phyloP scores from a whole-genome alignment of 2,888 invertebrate genomes.

The Rotaria sp. region DNA sequence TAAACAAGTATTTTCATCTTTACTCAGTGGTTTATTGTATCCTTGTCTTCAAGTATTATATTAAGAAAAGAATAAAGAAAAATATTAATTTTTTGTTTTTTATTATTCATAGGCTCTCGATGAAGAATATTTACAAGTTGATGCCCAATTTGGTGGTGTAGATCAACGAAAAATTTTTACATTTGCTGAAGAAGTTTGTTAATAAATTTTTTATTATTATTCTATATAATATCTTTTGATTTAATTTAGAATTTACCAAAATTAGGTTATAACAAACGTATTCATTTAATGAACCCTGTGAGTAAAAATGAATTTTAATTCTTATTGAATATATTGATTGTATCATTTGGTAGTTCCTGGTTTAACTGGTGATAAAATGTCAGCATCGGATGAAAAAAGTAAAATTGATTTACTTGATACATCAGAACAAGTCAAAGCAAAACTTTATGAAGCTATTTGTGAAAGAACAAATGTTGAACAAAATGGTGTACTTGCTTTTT shows the following conservation, averaged over 20 bases:
- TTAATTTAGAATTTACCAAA: slow-evolving; percentile 90
- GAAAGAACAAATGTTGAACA: slow-evolving; percentile 76
- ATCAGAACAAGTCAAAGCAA: slow-evolving; percentile 78
- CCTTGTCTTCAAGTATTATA: slow-evolving; percentile 65
- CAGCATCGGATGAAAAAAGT: slow-evolving; percentile 91
- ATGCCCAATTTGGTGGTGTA: slow-evolving; percentile 99
- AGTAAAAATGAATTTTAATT: too few relatives aligned
- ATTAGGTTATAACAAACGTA: slow-evolving; percentile 83
- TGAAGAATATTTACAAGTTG: slow-evolving; percentile 92
- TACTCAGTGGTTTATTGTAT: slow-evolving; percentile 86
- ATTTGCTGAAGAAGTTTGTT: slow-evolving; percentile 76
- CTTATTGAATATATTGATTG: too few relatives aligned
- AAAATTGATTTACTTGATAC: slow-evolving; percentile 93
- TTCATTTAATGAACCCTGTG: slow-evolving; percentile 99
- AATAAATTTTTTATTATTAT: too few relatives aligned
- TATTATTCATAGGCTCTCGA: slow-evolving; percentile 72
- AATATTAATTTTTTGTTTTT: too few relatives aligned
- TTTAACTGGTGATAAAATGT: slow-evolving; percentile 66
- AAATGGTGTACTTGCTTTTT: slow-evolving; percentile 87
- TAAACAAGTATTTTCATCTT: slow-evolving; percentile 90
- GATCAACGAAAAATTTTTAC: slow-evolving; percentile 99
- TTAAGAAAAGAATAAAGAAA: too few relatives aligned
- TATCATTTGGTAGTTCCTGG: slow-evolving; percentile 50
- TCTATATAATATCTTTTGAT: too few relatives aligned
- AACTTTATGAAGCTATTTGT: slow-evolving; percentile 65